These are phyloP conservation scores for Acronicta psi DNA, from an alignment of 2,888 invertebrate species.

Conservation along the genomic window DNA sequence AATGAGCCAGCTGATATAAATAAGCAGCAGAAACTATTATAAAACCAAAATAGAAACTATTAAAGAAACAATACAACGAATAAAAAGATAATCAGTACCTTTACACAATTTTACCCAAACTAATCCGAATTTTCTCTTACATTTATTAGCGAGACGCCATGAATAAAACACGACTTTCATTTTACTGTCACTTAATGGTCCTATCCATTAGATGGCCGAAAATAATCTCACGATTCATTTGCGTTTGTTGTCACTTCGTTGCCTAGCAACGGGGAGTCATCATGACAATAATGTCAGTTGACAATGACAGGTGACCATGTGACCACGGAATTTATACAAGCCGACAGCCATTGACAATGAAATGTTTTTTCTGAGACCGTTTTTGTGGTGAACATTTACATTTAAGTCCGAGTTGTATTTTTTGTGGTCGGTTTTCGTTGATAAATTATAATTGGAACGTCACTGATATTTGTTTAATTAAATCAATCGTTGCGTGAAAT, in stretches of 20 bases:
- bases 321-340: slow-evolving; percentile 62
- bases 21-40: too few species aligned
- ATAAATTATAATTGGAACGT: slow-evolving; percentile 44
- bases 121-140: slow-evolving; percentile 19
- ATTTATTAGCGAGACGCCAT: slow-evolving; percentile 36
- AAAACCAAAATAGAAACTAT: too few species aligned
- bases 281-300: slow-evolving; percentile 55
- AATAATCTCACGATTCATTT: slow-evolving; percentile 60
- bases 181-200: slow-evolving; percentile 49
- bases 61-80: too few species aligned
- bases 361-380: slow-evolving; percentile 58
- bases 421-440: slow-evolving; percentile 35
- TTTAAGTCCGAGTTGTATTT: slow-evolving; percentile 32
- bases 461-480: slow-evolving; percentile 42
- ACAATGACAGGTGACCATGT: slow-evolving; percentile 58
- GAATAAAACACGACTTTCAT: slow-evolving; percentile 52
- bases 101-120: too few species aligned
- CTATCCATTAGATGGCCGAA: slow-evolving; percentile 48
- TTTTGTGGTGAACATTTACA: slow-evolving; percentile 28
- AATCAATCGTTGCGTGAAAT: slow-evolving; percentile 39
- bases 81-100: too few species aligned
- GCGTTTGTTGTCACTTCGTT: slow-evolving; percentile 60
- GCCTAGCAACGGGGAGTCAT: slow-evolving; percentile 61
- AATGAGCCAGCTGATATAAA: too few species aligned
- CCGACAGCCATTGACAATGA: slow-evolving; percentile 56